Percentiles rank a stretch among this genome's conserved stretches.
These are phyloP conservation scores for Atrichornis clamosus DNA, from an alignment of 2,113 vertebrate genomes.

Conservation along the genomic window DNA sequence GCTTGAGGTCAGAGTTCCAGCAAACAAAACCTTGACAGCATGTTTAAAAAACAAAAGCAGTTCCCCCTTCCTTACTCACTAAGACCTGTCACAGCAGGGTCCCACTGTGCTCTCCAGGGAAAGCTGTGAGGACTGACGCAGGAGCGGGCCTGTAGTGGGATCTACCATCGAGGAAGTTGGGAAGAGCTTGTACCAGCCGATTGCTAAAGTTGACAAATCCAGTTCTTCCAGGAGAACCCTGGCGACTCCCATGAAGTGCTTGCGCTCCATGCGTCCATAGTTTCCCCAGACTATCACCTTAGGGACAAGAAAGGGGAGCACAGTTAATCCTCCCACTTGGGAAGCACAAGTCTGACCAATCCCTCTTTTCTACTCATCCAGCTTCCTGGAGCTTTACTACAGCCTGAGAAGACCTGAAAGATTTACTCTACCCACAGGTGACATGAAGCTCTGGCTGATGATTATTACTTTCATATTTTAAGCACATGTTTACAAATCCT, in stretches of 20 bases:
- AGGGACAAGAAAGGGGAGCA: background rate
- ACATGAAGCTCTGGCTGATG: background rate
- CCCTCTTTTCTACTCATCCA: background rate
- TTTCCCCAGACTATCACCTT: constrained; percentile 99
- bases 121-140: constrained; percentile 95
- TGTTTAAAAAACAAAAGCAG: constrained; percentile 66
- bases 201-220: constrained; percentile 92
- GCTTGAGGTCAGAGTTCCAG: constrained; percentile 71
- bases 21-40: constrained; percentile 73
- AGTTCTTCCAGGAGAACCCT: constrained; percentile 95
- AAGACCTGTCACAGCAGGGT: constrained; percentile 94
- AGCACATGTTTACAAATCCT: background rate
- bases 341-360: background rate
- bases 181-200: constrained; percentile 99
- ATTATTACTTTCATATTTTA: background rate
- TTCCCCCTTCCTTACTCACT: constrained; percentile 70
- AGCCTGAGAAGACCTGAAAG: background rate
- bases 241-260: constrained; percentile 98
- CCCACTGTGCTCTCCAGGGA: constrained; percentile 96
- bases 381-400: background rate
- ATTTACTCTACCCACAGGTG: background rate
- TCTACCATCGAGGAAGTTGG: constrained; percentile 99
- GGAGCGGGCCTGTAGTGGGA: constrained; percentile 89
- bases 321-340: background rate
- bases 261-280: constrained; percentile 96